Base-by-base conservation (phyloP, 1,140 invertebrate species). In the Hydropsyche tenuis region DNA sequence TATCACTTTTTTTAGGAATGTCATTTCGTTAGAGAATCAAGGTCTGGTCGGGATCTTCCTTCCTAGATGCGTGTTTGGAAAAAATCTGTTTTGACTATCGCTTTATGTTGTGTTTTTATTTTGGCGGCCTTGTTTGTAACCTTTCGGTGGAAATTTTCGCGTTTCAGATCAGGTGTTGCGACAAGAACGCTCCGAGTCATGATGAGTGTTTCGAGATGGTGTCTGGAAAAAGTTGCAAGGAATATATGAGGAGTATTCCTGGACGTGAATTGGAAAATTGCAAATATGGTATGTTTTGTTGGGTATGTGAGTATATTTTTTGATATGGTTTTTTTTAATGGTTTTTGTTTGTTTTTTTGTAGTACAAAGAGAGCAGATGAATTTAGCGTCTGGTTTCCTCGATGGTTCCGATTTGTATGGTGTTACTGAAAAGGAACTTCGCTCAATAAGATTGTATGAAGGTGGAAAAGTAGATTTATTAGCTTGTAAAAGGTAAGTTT, bases 401-500 rank as follows among this genome's bases (percentile, higher is more conserved):
- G 96, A 97, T 79, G 96, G 89, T 1, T 95, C 94, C 0, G 90
- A 91, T 14, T 83, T 97, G 45, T 97, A 97, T 80, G 96, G 96
- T 4, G 92, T 86, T 63, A 91, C 89, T 0, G 88, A 90, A 46
- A 87, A 90, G 48, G 87, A 89, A 76, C 80, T 92, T 6, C 86
- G 91, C 30, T 86, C 89, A 22, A 81, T 94, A 0, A 82, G 94
- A 42, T 90, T 92, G 0, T 96, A 94, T 81, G 90, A 91, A 72
- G 88, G 89, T 53, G 90, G 93, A 6, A 88, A 89, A 74, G 88
- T 93, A 1, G 88, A 91, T 75, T 71, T 90, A 1, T 83, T 82
- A 1, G 85, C 87, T 0, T 93, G 91, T 79, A 85, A 87, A 56
- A 83, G 86, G 69, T 91, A 86, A 75, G 82, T 16, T 37, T 51